Evolutionary conservation across 2,797 vertebrate genomes (phyloP).

Genomic region (Pteropus rufus): DNA sequence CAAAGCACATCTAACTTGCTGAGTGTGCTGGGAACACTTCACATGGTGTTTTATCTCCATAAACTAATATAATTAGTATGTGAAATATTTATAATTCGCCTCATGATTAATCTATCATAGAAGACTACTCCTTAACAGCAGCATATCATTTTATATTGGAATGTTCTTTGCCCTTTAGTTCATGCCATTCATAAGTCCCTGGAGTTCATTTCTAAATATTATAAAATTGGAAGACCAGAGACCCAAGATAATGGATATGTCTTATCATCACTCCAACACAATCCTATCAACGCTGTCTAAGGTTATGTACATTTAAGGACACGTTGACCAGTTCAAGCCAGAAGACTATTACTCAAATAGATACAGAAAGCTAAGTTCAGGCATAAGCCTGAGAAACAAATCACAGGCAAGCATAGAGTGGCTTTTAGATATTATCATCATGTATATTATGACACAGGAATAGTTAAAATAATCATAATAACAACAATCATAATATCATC

Average conservation of each 20-base stretch:
- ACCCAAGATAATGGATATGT: not conserved
- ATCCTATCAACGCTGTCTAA: not conserved
- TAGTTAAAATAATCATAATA: conserved; percentile 38
- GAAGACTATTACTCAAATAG: not conserved
- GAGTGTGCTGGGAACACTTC: conserved; percentile 70
- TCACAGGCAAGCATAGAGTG: not conserved
- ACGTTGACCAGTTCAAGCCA: not conserved
- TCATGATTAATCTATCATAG: conserved; percentile 67
- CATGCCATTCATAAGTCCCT: conserved; percentile 16
- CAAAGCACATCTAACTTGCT: conserved; percentile 57
- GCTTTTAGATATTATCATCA: not conserved
- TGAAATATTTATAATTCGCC: conserved; percentile 74
- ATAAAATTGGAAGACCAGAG: not conserved
- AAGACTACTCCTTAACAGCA: conserved; percentile 58
- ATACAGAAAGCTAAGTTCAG: not conserved
- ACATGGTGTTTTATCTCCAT: conserved; percentile 70
- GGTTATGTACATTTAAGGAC: not conserved
- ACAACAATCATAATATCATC: not conserved
- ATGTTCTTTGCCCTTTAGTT: conserved; percentile 50
- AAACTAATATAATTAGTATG: conserved; percentile 76
- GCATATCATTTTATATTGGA: conserved; percentile 42
- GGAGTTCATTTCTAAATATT: conserved; percentile 23
- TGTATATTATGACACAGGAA: not conserved
- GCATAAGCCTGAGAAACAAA: not conserved
- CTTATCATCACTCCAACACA: not conserved